Conservation (phyloP, 2,888 invertebrate genomes). For the Eupithecia subfuscata region DNA sequence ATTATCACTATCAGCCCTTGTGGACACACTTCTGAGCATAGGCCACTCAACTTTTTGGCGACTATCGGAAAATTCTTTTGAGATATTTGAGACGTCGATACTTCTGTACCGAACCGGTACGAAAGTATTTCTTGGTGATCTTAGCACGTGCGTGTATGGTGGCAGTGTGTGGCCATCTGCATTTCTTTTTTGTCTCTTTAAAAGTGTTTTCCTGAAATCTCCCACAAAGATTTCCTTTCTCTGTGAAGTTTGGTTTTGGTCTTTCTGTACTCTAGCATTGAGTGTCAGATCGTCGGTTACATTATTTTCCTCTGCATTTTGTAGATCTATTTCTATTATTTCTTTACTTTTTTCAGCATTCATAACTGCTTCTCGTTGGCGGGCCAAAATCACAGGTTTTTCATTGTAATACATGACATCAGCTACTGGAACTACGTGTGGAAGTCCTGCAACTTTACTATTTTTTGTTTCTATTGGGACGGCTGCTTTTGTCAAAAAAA, state of each 20-base stretch:
- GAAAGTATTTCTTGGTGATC: not conserved
- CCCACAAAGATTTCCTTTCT: constrained; percentile 1
- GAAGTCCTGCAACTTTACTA: not conserved
- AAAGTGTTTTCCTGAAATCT: not conserved
- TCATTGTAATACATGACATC: not conserved
- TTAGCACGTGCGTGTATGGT: not conserved
- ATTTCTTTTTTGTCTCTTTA: not conserved
- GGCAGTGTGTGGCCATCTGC: not conserved
- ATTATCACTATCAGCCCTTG: not conserved
- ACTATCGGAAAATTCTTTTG: not conserved
- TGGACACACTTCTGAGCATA: not conserved
- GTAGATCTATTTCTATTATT: not conserved
- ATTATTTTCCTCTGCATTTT: not conserved
- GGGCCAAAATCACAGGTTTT: not conserved
- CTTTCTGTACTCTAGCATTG: not conserved
- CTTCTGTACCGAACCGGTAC: not conserved
- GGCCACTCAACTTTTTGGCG: not conserved
- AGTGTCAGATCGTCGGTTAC: not conserved
- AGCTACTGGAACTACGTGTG: not conserved
- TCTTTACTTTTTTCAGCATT: not conserved
- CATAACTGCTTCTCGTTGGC: not conserved
- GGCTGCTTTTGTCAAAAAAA: not conserved
- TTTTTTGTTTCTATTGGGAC: not conserved
- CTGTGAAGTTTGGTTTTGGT: not conserved
- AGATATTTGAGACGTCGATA: not conserved